Evolutionary conservation across 2,888 invertebrate genomes (phyloP), one percentile per base, ranked within the genome.

Genomic region (Timandra comae): DNA sequence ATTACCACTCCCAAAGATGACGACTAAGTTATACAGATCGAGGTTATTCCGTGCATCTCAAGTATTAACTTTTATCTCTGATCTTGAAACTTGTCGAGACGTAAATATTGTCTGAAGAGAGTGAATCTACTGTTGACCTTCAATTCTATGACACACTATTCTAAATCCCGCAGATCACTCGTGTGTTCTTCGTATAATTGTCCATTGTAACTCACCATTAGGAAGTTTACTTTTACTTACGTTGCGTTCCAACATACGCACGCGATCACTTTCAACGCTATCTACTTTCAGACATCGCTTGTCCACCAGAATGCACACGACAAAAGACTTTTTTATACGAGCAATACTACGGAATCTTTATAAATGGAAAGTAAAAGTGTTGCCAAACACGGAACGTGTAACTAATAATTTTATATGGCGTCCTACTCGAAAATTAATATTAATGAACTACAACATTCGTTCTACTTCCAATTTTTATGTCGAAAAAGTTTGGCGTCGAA

Each of bases 191-290:
- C 31, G 38, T 22, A 52, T 65, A 63, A 66, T 63, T 52, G 56
- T 50, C 52, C 46, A 63, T 58, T 65, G 65, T 63, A 41, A 47
- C 46, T 50, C 49, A 56, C 64, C 58, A 71, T 74, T 77, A 80
- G 81, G 81, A 81, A 80, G 77, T 78, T 74, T 73, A 79, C 79
- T 81, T 79, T 78, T 79, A 76, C 79, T 74, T 53, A 6, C 46
- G 49, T 56, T 62, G 69, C 72, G 75, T 75, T 72, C 64, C 55
- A 52, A 37, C 9, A 39, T 44, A 27, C 50, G 52, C 81, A 81
- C 78, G 81, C 80, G 63, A 81, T 65, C 73, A 79, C 82, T 80
- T 82, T 81, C 78, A 40, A 49, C 40, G 24, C 33, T 6, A 16
- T 16, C 35, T 52, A 79, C 80, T 81, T 77, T 75, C 75, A 62